Percentiles rank a stretch among this genome's conserved stretches.
These are phyloP conservation scores for Tetraneura akinire DNA, from an alignment of 1,140 invertebrate species.

Conservation along the genomic window DNA sequence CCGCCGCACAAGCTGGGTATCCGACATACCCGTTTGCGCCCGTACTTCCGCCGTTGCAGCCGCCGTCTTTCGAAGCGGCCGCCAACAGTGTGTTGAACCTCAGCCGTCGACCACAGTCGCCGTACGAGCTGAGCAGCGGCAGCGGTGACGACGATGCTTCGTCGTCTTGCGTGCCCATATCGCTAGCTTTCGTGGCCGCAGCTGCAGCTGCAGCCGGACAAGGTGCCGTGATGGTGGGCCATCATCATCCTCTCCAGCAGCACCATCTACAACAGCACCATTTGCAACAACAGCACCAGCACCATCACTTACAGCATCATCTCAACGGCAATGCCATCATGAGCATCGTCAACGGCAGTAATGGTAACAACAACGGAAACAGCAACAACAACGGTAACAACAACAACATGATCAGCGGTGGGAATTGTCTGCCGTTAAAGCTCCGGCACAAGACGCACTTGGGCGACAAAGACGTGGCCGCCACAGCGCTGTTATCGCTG, in stretches of 20 bases:
- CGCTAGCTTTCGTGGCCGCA: constrained; percentile 31
- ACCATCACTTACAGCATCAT: constrained; percentile 53
- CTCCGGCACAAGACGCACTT: constrained; percentile 88
- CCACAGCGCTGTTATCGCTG: constrained; percentile 70
- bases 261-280: constrained; percentile 55
- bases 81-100: constrained; percentile 57
- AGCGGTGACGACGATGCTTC: constrained; percentile 57
- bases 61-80: constrained; percentile 55
- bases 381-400: constrained; percentile 58
- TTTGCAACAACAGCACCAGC: constrained; percentile 37
- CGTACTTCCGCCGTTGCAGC: constrained; percentile 56
- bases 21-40: constrained; percentile 54
- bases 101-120: constrained; percentile 57
- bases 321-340: constrained; percentile 56
- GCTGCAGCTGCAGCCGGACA: constrained; percentile 54
- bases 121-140: constrained; percentile 58
- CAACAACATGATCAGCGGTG: constrained; percentile 71
- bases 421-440: constrained; percentile 81
- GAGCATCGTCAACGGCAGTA: constrained; percentile 56
- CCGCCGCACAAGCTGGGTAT: constrained; percentile 58
- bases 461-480: constrained; percentile 83
- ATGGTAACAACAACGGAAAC: constrained; percentile 59
- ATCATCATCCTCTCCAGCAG: constrained; percentile 53
- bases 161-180: constrained; percentile 41
- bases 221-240: constrained; percentile 58